Conservation (phyloP, 64 coral and sea anemone genomes). For the Trachythela sp. region DNA sequence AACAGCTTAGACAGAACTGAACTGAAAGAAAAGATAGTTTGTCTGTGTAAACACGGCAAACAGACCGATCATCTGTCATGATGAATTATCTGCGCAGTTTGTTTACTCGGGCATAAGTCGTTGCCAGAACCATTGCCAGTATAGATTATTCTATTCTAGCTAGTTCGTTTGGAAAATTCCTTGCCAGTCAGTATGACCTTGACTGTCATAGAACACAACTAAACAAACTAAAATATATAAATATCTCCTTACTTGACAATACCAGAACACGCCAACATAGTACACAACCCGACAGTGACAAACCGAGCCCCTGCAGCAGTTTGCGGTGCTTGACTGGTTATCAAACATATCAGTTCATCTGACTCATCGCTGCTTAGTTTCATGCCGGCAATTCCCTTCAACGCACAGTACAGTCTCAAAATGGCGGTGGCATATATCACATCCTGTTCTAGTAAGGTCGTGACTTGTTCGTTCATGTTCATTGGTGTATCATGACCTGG, state of each 20-base stretch:
- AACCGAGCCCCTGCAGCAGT: conserved; percentile 82
- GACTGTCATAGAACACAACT: no score
- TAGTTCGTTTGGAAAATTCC: no score
- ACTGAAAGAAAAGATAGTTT: no score
- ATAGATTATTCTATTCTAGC: no score
- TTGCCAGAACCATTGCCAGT: no score
- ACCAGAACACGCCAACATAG: conserved; percentile 61
- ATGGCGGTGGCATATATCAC: conserved; percentile 68
- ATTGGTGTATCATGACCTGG: not conserved
- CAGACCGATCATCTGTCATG: no score
- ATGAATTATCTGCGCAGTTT: no score
- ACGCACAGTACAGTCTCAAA: conserved; percentile 70
- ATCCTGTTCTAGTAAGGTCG: conserved; percentile 64
- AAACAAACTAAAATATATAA: conserved; percentile 7
- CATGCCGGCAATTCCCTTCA: conserved; percentile 81
- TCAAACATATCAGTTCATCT: conserved; percentile 69
- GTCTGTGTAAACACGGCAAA: no score
- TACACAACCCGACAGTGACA: conserved; percentile 75
- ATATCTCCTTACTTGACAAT: conserved; percentile 41
- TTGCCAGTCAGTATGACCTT: no score
- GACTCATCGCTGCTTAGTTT: conserved; percentile 71
- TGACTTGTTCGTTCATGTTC: conserved; percentile 52
- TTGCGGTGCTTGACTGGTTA: conserved; percentile 77
- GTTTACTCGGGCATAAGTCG: no score
- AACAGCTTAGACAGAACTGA: no score